These are phyloP conservation scores for Todiramphus chloris DNA, from an alignment of 2,113 vertebrate species.

Conservation along the genomic window DNA sequence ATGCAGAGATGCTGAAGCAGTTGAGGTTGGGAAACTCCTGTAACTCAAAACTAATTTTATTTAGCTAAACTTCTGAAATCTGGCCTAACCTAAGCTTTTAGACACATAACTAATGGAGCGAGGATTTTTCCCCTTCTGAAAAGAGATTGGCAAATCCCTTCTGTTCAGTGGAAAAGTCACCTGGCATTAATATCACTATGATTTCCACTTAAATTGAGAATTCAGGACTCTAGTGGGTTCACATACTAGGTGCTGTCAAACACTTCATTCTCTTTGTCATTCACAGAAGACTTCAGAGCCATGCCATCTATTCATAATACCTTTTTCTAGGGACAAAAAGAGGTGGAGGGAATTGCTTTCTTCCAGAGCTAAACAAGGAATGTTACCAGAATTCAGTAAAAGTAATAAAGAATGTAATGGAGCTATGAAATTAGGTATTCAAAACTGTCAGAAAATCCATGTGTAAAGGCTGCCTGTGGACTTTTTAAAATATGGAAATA, in stretches of 20 bases:
- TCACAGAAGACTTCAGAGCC: conserved; percentile 36
- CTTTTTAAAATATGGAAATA: background rate
- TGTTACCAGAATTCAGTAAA: background rate
- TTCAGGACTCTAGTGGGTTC: conserved; percentile 24
- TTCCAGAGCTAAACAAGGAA: background rate
- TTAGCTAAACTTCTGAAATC: conserved; percentile 54
- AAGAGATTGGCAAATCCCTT: background rate
- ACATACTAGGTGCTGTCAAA: conserved; percentile 30
- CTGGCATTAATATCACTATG: background rate
- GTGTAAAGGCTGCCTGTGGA: background rate
- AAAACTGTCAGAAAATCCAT: background rate
- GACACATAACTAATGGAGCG: background rate
- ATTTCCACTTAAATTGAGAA: conserved; percentile 27
- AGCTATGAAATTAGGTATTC: background rate
- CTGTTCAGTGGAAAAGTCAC: conserved; percentile 13
- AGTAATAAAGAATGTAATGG: background rate
- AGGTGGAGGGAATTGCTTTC: background rate
- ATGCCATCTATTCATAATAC: conserved; percentile 13
- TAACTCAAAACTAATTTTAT: conserved; percentile 36
- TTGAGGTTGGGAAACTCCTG: background rate
- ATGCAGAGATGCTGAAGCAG: background rate
- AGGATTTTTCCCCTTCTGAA: background rate
- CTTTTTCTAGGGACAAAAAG: background rate
- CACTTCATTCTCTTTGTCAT: conserved; percentile 46
- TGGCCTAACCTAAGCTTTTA: conserved; percentile 29